Evolutionary conservation across 1,140 invertebrate species (phyloP), one percentile per base, ranked within the genome.

Genomic region (Solen grandis): DNA sequence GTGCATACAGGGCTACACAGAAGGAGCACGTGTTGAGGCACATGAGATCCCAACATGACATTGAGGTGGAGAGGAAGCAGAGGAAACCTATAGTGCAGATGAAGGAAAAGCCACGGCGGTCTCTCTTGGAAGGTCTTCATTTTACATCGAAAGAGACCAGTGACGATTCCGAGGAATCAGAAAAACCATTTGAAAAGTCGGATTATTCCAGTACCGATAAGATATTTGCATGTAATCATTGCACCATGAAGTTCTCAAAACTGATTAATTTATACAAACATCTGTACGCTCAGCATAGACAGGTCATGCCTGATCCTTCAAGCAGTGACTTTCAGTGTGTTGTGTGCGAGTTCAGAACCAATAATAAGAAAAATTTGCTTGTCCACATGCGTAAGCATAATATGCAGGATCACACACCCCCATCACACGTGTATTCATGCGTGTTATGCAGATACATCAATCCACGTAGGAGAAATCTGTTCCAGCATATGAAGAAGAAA

Each of bases 351-450:
- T 92, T 90, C 69, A 82, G 65, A 31, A 90, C 90, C 10, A 84
- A 81, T 16, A 86, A 66, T 54, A 90, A 91, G 76, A 91, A 92
- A 57, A 90, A 89, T 66, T 70, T 92, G 5, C 83, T 91, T 25
- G 88, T 91, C 0, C 91, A 92, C 72, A 92, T 92, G 91, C 70
- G 91, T 16, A 91, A 90, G 73, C 90, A 91, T 72, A 91, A 90
- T 57, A 70, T 86, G 33, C 86, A 84, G 22, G 88, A 90, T 66
- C 89, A 90, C 46, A 86, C 83, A 2, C 87, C 89, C 10, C 88
- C 87, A n/a, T 84, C 86, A 29, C 89, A 90, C 74, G 87, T 91
- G 41, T 91, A 91, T 60, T 89, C 89, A 1, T 91, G 90, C 84
- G 89, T 91, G 14, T 81, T 90, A 31, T 92, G 91, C 80, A 82